Evolutionary conservation across 2,888 invertebrate species (phyloP).

Genomic region (Rhagonycha lutea): DNA sequence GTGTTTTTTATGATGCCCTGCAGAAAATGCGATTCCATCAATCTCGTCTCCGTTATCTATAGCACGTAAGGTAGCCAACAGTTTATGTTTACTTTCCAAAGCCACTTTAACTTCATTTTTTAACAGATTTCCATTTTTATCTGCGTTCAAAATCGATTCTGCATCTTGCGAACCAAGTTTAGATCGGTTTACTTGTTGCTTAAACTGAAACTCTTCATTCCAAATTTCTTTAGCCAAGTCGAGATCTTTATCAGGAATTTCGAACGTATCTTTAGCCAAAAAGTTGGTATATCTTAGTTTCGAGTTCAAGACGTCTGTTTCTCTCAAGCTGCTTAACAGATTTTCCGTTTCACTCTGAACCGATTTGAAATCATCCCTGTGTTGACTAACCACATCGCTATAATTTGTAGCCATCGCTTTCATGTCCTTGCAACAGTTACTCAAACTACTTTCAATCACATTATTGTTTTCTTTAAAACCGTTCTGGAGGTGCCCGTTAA

Average conservation of each 20-base stretch:
- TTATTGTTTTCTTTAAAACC: constrained; percentile 31
- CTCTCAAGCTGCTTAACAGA: constrained; percentile 57
- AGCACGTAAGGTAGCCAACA: constrained; percentile 66
- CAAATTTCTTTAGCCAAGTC: constrained; percentile 48
- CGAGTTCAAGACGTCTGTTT: constrained; percentile 59
- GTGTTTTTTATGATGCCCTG: background rate
- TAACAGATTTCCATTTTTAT: constrained; percentile 35
- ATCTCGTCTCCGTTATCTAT: constrained; percentile 60
- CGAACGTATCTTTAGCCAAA: constrained; percentile 20
- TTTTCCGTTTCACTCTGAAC: constrained; percentile 58
- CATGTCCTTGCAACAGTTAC: constrained; percentile 43
- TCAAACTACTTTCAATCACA: constrained; percentile 42
- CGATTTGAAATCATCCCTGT: constrained; percentile 57
- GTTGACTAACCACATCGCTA: constrained; percentile 54
- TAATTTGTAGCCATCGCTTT: constrained; percentile 43
- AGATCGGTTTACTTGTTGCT: constrained; percentile 23
- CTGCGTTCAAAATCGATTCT: constrained; percentile 10
- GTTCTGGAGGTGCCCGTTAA: background rate
- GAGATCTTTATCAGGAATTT: constrained; percentile 40
- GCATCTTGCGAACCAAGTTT: background rate
- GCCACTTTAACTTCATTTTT: constrained; percentile 41
- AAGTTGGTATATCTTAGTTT: constrained; percentile 45
- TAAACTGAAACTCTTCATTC: constrained; percentile 45
- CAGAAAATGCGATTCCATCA: constrained; percentile 28
- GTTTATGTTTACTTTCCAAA: constrained; percentile 59